Evolutionary conservation across 2,888 invertebrate genomes (phyloP).

Genomic region (Lepidocyrtoides sp.): DNA sequence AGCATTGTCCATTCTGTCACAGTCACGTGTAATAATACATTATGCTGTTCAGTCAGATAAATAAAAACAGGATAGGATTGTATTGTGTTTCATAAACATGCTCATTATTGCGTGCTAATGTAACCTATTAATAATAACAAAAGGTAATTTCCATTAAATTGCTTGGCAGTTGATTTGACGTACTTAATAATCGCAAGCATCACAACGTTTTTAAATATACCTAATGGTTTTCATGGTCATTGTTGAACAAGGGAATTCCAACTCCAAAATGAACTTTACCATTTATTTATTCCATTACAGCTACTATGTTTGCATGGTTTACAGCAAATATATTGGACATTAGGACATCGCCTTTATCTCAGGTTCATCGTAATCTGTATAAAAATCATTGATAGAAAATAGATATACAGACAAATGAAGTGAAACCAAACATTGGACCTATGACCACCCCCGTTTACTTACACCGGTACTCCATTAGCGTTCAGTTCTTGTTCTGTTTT

Average conservation of each 20-base stretch:
- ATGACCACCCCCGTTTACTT: too few species aligned
- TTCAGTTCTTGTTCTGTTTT: neutral
- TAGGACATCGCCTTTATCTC: neutral
- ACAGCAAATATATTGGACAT: neutral
- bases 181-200: neutral
- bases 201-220: neutral
- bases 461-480: too few species aligned
- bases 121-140: neutral
- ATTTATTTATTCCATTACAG: neutral
- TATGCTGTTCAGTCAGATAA: neutral
- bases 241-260: neutral
- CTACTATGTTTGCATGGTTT: neutral
- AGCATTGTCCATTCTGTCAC: neutral
- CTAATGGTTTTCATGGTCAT: neutral
- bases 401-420: too few species aligned
- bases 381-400: too few species aligned
- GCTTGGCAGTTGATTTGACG: neutral
- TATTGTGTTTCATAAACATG: neutral
- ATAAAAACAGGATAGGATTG: neutral
- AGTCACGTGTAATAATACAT: neutral
- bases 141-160: neutral
- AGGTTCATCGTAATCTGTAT: too few species aligned
- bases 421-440: too few species aligned
- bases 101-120: conserved; percentile 9
- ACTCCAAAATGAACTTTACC: neutral